Evolutionary conservation across 2,888 invertebrate species (phyloP).

Genomic region (Ichneumoninae sp.): DNA sequence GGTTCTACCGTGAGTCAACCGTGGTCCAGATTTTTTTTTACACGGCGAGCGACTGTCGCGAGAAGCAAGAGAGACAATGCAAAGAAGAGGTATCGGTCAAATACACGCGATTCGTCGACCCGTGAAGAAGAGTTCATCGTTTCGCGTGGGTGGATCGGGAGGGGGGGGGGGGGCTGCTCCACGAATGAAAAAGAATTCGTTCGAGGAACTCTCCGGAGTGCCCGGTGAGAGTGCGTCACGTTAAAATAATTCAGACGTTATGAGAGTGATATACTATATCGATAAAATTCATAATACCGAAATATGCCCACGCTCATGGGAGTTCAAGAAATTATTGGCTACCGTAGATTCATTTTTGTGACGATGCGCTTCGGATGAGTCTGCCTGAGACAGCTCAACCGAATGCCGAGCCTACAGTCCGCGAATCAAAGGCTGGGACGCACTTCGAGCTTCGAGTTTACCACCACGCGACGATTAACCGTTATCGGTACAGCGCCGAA

Average conservation of each 20-base stretch:
- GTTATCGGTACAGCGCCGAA: constrained; percentile 43
- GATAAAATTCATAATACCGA: constrained; percentile 61
- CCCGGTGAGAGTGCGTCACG: constrained; percentile 19
- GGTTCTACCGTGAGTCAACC: background rate
- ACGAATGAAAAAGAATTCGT: constrained; percentile 29
- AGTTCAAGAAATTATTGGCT: constrained; percentile 51
- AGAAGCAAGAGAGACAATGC: constrained; percentile 8
- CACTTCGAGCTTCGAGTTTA: constrained; percentile 10
- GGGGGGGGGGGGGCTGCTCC: background rate
- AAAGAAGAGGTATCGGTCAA: constrained; percentile 36
- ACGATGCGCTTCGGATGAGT: constrained; percentile 10
- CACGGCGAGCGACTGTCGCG: background rate
- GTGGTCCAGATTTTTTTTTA: background rate
- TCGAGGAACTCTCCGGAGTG: constrained; percentile 55
- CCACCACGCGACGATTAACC: constrained; percentile 26
- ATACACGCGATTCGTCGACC: constrained; percentile 46
- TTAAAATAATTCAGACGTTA: constrained; percentile 56
- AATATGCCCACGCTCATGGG: constrained; percentile 39
- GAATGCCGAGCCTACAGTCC: background rate
- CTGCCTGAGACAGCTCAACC: background rate
- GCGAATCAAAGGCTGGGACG: background rate
- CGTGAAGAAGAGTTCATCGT: constrained; percentile 63
- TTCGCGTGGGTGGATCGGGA: constrained; percentile 61
- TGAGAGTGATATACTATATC: constrained; percentile 62
- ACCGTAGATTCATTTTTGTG: constrained; percentile 14